Evolutionary conservation across 2,797 vertebrate species (phyloP).

Genomic region (Bradypodion ventrale): DNA sequence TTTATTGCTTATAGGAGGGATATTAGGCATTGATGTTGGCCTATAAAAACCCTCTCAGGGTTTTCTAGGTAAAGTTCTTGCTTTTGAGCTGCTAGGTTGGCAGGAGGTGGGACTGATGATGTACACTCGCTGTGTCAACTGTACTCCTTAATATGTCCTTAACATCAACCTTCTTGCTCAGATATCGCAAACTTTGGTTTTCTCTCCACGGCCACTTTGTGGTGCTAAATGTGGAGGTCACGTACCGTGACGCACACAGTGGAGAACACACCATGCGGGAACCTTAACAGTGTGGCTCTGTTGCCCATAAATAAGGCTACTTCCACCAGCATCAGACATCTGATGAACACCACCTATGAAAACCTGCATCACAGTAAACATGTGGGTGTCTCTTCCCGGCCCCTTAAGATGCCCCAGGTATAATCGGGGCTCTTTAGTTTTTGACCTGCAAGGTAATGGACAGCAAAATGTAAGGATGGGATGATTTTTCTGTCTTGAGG

Average conservation of each 20-base stretch:
- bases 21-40: too few species aligned
- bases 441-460: not conserved
- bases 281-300: not conserved
- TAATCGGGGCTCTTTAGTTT: not conserved
- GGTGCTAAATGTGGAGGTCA: not conserved
- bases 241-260: not conserved
- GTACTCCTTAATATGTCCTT: too few species aligned
- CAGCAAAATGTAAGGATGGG: not conserved
- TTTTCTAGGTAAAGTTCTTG: too few species aligned
- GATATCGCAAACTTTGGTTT: too few species aligned
- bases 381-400: not conserved
- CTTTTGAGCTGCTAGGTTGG: too few species aligned
- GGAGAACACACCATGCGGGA: too few species aligned
- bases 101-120: too few species aligned
- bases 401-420: not conserved
- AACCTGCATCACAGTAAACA: not conserved
- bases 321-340: not conserved
- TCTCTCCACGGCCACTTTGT: not conserved
- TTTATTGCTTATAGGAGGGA: too few species aligned
- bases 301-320: too few species aligned
- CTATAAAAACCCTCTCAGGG: too few species aligned
- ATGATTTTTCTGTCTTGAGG: conserved; percentile 22
- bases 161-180: too few species aligned
- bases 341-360: not conserved
- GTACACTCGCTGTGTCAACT: too few species aligned